These are phyloP conservation scores for Ichneumoninae sp. DNA, from an alignment of 2,888 invertebrate genomes.

Conservation along the genomic window DNA sequence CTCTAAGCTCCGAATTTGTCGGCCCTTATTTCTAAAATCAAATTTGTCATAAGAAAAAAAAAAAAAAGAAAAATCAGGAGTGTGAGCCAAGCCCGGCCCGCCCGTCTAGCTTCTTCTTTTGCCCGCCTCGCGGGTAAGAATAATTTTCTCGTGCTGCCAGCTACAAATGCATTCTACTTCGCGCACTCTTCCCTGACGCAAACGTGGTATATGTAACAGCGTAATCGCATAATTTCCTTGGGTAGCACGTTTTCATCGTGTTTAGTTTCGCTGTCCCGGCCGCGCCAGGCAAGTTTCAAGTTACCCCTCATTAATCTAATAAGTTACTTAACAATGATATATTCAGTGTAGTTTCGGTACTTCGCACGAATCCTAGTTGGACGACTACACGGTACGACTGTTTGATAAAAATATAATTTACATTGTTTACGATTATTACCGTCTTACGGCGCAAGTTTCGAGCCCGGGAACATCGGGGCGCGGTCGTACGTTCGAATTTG, in stretches of 20 bases:
- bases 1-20: constrained; percentile 62
- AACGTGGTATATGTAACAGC: constrained; percentile 25
- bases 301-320: constrained; percentile 51
- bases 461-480: constrained; percentile 17
- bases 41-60: constrained; percentile 46
- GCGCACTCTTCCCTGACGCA: neutral
- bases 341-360: constrained; percentile 22
- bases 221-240: constrained; percentile 46
- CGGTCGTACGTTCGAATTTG: constrained; percentile 9
- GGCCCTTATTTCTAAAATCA: constrained; percentile 48
- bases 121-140: constrained; percentile 20
- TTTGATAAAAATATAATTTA: constrained; percentile 26
- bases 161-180: constrained; percentile 30
- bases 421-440: constrained; percentile 33
- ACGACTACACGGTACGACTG: neutral
- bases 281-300: constrained; percentile 32
- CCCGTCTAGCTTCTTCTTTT: constrained; percentile 14
- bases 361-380: constrained; percentile 16
- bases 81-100: neutral
- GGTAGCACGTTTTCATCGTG: constrained; percentile 27
- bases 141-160: constrained; percentile 10
- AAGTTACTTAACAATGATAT: constrained; percentile 50
- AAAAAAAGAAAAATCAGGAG: neutral
- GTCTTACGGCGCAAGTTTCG: constrained; percentile 25
- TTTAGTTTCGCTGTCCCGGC: neutral